Conservation (phyloP, 2,113 vertebrate genomes). For the Menidia beryllina region DNA sequence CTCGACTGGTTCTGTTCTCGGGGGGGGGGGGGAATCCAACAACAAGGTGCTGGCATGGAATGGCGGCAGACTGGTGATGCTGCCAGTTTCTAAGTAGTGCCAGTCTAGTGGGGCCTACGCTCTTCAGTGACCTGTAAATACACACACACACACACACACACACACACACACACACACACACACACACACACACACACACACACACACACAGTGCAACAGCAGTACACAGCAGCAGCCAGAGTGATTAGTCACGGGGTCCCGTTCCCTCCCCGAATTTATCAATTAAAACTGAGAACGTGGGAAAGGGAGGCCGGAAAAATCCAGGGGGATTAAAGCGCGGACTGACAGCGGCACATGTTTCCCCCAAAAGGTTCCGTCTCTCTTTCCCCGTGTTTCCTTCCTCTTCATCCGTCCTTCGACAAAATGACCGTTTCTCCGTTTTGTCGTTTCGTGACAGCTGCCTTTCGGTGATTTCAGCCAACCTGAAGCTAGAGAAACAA, state of each 20-base stretch:
- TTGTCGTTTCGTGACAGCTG: not conserved
- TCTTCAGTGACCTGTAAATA: conserved; percentile 44
- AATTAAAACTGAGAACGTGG: conserved; percentile 85
- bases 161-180: conserved; percentile 36
- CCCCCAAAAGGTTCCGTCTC: conserved; percentile 43
- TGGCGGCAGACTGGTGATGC: conserved; percentile 38
- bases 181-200: conserved; percentile 40
- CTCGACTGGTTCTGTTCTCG: conserved; percentile 23
- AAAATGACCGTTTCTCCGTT: conserved; percentile 2
- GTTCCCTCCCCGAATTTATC: conserved; percentile 82
- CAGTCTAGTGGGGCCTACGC: conserved; percentile 41
- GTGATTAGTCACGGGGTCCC: conserved; percentile 78
- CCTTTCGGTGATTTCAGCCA: conserved; percentile 11
- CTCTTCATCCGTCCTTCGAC: conserved; percentile 15
- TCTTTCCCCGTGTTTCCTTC: conserved; percentile 38
- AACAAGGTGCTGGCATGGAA: conserved; percentile 49
- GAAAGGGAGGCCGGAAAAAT: conserved; percentile 80
- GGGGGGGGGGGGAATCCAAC: conserved; percentile 31
- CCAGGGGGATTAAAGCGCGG: conserved; percentile 80
- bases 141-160: conserved; percentile 36
- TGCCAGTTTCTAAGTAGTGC: conserved; percentile 50
- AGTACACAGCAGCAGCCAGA: conserved; percentile 64
- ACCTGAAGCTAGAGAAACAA: not conserved
- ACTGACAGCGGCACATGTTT: conserved; percentile 83
- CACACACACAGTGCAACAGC: conserved; percentile 25